Evolutionary conservation across 2,113 vertebrate genomes (phyloP).

Genomic region (Elephantulus edwardii): DNA sequence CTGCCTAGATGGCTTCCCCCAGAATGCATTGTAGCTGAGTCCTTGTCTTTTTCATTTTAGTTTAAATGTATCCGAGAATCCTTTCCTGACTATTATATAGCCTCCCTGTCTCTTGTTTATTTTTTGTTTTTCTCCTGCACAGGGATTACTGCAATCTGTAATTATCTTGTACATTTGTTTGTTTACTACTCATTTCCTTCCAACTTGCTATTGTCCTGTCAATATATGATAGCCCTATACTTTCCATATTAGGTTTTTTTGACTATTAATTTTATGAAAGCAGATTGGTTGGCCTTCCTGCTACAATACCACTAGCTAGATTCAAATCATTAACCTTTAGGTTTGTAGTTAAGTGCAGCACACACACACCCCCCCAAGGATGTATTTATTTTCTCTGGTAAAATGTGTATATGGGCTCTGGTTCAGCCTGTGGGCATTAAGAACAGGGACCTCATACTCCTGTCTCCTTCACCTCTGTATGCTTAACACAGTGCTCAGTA

Average conservation of each 20-base stretch:
- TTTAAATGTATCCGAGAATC: conserved; percentile 28
- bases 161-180: conserved; percentile 34
- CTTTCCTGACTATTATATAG: conserved; percentile 27
- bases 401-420: too few relatives aligned
- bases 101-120: neutral
- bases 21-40: neutral
- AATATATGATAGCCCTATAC: neutral
- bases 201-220: neutral
- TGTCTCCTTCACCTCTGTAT: neutral
- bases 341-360: too few relatives aligned
- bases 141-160: conserved; percentile 36
- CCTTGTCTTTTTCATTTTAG: neutral
- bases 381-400: too few relatives aligned
- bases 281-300: too few relatives aligned
- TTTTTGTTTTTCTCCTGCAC: conserved; percentile 27
- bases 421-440: conserved; percentile 12
- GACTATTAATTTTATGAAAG: too few relatives aligned
- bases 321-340: too few relatives aligned
- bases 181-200: neutral
- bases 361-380: too few relatives aligned
- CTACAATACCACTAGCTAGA: too few relatives aligned
- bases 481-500: too few relatives aligned
- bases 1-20: neutral
- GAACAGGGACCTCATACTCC: neutral
- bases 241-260: too few relatives aligned